Conservation (phyloP, 2,888 invertebrate genomes). For the Gisinianus flammeolus region DNA sequence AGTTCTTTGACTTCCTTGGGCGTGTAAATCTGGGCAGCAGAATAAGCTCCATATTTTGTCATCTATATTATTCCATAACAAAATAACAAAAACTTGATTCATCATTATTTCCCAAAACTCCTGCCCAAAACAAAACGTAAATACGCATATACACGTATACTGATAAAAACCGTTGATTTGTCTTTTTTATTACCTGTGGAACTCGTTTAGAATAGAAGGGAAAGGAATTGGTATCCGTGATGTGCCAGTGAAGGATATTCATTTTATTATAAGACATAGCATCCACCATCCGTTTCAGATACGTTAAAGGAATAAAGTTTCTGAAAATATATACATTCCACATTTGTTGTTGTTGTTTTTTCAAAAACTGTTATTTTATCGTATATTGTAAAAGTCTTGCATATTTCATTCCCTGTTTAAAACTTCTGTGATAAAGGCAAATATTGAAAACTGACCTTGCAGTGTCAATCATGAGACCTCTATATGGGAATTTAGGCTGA, state of each 20-base stretch:
- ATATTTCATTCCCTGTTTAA: no score
- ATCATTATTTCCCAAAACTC: background rate
- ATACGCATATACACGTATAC: background rate
- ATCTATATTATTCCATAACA: constrained; percentile 64
- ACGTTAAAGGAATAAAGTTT: constrained; percentile 66
- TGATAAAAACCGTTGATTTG: no score
- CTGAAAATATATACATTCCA: no score
- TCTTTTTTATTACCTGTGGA: constrained; percentile 59
- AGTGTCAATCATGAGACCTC: constrained; percentile 68
- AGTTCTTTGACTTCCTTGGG: constrained; percentile 67
- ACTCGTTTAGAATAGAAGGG: constrained; percentile 63
- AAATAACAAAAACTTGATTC: background rate
- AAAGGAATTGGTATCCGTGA: constrained; percentile 65
- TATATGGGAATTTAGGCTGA: constrained; percentile 65
- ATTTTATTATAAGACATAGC: constrained; percentile 84
- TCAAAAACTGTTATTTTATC: no score
- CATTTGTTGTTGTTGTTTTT: no score
- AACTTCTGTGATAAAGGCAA: no score
- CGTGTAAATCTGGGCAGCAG: constrained; percentile 71
- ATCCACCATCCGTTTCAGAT: constrained; percentile 76
- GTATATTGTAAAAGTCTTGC: no score
- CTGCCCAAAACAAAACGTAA: background rate
- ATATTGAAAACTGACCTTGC: no score
- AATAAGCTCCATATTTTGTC: constrained; percentile 69
- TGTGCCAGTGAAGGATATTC: constrained; percentile 64